Conservation (phyloP, 2,888 invertebrate genomes). For the Drosophila basisetae region DNA sequence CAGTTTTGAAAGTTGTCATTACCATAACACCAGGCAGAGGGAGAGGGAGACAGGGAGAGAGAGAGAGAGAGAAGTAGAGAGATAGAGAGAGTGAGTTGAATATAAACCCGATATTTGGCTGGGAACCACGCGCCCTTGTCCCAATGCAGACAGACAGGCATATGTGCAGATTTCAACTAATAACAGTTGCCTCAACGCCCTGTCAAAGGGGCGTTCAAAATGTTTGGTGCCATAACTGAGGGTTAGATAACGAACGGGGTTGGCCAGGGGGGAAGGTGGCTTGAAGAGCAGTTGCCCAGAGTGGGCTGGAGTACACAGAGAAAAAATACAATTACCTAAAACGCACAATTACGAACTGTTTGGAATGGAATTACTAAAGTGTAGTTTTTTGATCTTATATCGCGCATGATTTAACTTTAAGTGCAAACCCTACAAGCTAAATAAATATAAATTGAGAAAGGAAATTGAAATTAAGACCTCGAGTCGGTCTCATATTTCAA, state of each 20-base stretch:
- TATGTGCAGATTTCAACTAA: constrained; percentile 64
- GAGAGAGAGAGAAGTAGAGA: background rate
- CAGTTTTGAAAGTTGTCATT: constrained; percentile 60
- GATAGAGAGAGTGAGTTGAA: constrained; percentile 8
- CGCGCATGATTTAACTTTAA: background rate
- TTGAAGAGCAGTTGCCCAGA: constrained; percentile 5
- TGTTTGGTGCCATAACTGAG: constrained; percentile 52
- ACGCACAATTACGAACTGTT: background rate
- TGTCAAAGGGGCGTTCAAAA: constrained; percentile 64
- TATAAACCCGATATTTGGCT: constrained; percentile 56
- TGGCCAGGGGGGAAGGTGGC: constrained; percentile 24
- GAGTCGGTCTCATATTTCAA: background rate
- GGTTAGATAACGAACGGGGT: constrained; percentile 65
- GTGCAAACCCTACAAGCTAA: background rate
- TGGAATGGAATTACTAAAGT: background rate
- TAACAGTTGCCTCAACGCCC: constrained; percentile 71
- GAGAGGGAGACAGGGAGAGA: constrained; percentile 1
- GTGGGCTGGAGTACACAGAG: constrained; percentile 12
- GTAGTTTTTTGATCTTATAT: background rate
- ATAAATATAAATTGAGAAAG: background rate
- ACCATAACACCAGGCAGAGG: constrained; percentile 41
- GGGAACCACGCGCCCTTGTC: constrained; percentile 70
- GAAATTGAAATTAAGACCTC: too few species aligned
- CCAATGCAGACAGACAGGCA: constrained; percentile 33
- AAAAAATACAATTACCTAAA: background rate